Conservation (phyloP, 2,888 invertebrate species). For the Eueremaeus valkanovi region DNA sequence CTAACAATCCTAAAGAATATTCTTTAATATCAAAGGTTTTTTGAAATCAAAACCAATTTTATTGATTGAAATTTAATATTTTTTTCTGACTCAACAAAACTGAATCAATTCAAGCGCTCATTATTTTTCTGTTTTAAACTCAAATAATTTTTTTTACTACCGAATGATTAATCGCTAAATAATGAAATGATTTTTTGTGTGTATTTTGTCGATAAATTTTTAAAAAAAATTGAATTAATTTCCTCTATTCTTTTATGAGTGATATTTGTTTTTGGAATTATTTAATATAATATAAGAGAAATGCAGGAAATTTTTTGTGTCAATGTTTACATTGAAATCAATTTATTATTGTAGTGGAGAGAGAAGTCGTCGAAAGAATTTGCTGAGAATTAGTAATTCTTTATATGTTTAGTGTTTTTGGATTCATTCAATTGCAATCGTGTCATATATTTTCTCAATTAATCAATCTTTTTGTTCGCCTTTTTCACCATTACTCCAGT, state of each 20-base stretch:
- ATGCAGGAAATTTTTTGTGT: background rate
- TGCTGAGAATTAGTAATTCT: constrained; percentile 29
- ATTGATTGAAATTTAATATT: background rate
- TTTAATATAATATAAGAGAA: background rate
- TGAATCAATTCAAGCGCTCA: background rate
- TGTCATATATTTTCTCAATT: constrained; percentile 29
- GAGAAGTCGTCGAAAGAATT: constrained; percentile 13
- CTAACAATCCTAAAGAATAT: too few relatives aligned
- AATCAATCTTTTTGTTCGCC: constrained; percentile 21
- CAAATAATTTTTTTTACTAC: background rate
- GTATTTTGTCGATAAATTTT: too few relatives aligned
- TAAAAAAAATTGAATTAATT: too few relatives aligned
- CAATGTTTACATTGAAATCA: background rate
- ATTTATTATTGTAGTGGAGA: constrained; percentile 16
- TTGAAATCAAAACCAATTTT: too few relatives aligned
- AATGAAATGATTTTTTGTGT: too few relatives aligned
- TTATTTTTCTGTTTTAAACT: background rate
- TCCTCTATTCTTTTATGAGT: too few relatives aligned
- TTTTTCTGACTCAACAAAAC: background rate
- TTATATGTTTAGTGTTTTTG: constrained; percentile 17
- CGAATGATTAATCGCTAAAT: too few relatives aligned
- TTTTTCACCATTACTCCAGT: constrained; percentile 12
- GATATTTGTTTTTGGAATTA: background rate
- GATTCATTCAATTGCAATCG: constrained; percentile 26
- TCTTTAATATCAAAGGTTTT: too few relatives aligned